These are phyloP conservation scores for Lepus oiostolus DNA, from an alignment of 2,797 vertebrate species.

Conservation along the genomic window DNA sequence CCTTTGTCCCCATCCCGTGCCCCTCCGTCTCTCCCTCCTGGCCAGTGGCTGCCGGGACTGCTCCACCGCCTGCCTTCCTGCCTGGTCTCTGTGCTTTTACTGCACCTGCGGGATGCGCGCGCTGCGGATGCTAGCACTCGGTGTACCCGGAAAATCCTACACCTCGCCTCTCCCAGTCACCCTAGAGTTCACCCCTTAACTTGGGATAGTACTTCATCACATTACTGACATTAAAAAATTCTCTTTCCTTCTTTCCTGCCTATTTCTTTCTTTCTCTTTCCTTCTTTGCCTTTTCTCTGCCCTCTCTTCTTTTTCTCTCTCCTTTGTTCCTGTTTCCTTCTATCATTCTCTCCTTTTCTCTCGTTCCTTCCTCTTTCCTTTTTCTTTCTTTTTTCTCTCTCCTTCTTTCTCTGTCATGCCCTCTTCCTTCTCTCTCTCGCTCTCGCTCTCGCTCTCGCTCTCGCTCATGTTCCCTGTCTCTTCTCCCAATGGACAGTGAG, in stretches of 20 bases:
- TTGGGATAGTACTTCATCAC: not conserved
- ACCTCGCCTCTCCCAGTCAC: not conserved
- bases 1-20: not conserved
- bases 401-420: not conserved
- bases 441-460: too few species aligned
- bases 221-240: not conserved
- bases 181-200: not conserved
- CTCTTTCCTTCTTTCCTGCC: too few species aligned
- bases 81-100: not conserved
- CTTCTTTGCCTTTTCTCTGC: too few species aligned
- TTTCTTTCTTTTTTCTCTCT: too few species aligned
- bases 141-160: not conserved
- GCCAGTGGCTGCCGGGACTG: not conserved
- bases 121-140: accelerated
- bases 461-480: not conserved
- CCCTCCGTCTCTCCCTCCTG: too few species aligned
- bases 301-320: too few species aligned
- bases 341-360: too few species aligned
- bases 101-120: accelerated
- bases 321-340: too few species aligned
- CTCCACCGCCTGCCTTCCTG: not conserved
- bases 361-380: not conserved
- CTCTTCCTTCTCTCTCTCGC: not conserved
- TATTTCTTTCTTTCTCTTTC: too few species aligned
- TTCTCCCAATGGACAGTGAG: not conserved